These are phyloP conservation scores for Diplosoma virens DNA, from an alignment of 23 tunicate species.

Conservation along the genomic window DNA sequence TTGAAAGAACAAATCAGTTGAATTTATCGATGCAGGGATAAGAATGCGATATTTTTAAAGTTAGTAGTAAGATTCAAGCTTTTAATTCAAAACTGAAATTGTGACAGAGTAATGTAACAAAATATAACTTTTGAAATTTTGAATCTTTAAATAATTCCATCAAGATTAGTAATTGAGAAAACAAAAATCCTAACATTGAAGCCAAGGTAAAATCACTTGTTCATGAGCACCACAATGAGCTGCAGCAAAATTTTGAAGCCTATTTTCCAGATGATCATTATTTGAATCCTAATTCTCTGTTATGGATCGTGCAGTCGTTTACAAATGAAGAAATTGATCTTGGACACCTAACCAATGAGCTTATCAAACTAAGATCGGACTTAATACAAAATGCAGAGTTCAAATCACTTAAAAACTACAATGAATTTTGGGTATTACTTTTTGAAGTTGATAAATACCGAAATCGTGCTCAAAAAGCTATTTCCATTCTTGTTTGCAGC, in stretches of 20 bases:
- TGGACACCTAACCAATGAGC: conserved; percentile 14
- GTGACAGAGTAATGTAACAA: conserved; percentile 35
- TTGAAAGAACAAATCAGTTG: conserved; percentile 43
- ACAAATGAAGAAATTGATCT: conserved; percentile 21
- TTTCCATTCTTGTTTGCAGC: conserved; percentile 19
- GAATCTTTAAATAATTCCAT: background rate
- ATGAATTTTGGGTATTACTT: conserved; percentile 35
- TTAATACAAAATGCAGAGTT: conserved; percentile 11
- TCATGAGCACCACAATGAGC: conserved; percentile 4
- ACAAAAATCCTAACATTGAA: conserved; percentile 20
- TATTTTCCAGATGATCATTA: conserved; percentile 12
- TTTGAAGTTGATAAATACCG: conserved; percentile 3
- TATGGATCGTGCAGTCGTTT: conserved; percentile 28
- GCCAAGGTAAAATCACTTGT: background rate
- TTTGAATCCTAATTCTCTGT: conserved; percentile 17
- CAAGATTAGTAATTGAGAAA: conserved; percentile 15
- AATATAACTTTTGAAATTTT: conserved; percentile 20
- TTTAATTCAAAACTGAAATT: conserved; percentile 23
- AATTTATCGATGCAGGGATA: conserved; percentile 13
- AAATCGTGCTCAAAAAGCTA: conserved; percentile 31
- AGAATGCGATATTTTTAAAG: conserved; percentile 24
- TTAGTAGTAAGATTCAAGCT: conserved; percentile 21
- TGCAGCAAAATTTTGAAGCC: conserved; percentile 15
- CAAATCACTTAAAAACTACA: conserved; percentile 24
- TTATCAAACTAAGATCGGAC: conserved; percentile 25